A percentile compares a stretch with the other conserved stretches of the same genome.
Conservation (phyloP, 2,797 vertebrate species). For the Anguilla anguilla region DNA sequence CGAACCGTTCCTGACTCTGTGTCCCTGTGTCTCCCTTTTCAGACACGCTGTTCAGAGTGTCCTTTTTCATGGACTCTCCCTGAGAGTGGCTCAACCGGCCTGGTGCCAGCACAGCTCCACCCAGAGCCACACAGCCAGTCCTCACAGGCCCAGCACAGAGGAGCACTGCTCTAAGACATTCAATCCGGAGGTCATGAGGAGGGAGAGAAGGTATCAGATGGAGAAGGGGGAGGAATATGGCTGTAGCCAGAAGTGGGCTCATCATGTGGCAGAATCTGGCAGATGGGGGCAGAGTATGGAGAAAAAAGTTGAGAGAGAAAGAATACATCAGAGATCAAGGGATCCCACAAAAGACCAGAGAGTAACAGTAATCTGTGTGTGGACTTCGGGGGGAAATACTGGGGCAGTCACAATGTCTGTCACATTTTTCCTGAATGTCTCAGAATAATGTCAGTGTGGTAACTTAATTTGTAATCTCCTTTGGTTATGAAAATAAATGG, state of each 20-base stretch:
- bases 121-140: background rate
- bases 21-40: conserved; percentile 40
- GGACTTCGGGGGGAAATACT: background rate
- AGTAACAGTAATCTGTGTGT: background rate
- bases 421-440: background rate
- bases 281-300: background rate
- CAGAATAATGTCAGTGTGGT: background rate
- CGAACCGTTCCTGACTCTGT: conserved; percentile 5
- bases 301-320: background rate
- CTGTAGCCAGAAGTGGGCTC: background rate
- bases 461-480: background rate
- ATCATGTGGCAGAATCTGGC: background rate
- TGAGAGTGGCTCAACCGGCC: conserved; percentile 42
- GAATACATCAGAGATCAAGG: background rate
- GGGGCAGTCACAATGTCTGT: background rate
- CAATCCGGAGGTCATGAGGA: background rate
- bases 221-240: background rate
- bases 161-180: background rate
- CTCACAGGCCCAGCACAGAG: background rate
- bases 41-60: conserved; percentile 71
- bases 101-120: background rate
- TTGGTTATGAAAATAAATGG: background rate
- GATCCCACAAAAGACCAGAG: background rate
- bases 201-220: background rate
- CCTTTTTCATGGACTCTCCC: conserved; percentile 64